Percentiles rank a stretch among this genome's conserved stretches.
Conservation (phyloP, 2,797 vertebrate species). For the Sebastes trivittatus region DNA sequence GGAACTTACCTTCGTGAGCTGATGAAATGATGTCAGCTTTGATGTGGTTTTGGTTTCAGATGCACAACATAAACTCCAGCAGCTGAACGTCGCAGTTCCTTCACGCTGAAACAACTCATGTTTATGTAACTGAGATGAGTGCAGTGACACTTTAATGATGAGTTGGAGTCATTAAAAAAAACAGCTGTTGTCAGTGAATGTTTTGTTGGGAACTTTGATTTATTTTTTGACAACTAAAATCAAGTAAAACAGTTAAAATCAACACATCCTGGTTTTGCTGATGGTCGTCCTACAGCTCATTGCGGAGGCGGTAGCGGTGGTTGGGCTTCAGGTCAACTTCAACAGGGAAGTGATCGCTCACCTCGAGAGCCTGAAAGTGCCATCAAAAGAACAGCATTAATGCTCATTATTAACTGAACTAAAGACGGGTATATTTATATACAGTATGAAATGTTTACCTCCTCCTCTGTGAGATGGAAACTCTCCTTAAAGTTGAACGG, state of each 20-base stretch:
- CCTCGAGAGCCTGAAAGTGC: slow-evolving; percentile 80
- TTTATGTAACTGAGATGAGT: slow-evolving; percentile 17
- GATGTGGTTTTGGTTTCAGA: slow-evolving; percentile 71
- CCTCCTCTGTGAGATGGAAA: slow-evolving; percentile 82
- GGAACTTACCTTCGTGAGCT: slow-evolving; percentile 46
- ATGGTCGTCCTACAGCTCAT: slow-evolving; percentile 76
- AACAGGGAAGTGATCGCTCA: slow-evolving; percentile 90
- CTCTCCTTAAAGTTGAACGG: slow-evolving; percentile 85
- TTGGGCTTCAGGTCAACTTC: slow-evolving; percentile 85
- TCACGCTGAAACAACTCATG: slow-evolving; percentile 10
- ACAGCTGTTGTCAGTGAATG: neutral
- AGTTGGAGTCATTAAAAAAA: slow-evolving; percentile 5
- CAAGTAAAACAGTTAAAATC: slow-evolving; percentile 22
- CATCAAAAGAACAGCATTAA: neutral
- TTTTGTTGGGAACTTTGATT: slow-evolving; percentile 1
- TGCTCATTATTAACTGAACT: neutral
- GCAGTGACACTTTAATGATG: neutral
- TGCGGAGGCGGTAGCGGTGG: slow-evolving; percentile 72
- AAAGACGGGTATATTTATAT: neutral
- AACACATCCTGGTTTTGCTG: neutral
- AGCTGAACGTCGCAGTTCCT: slow-evolving; percentile 34
- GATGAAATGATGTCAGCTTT: slow-evolving; percentile 60
- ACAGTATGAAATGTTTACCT: slow-evolving; percentile 72
- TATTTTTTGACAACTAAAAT: slow-evolving; percentile 32
- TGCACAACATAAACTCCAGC: slow-evolving; percentile 29